These are phyloP conservation scores for Poecile atricapillus DNA, from an alignment of 2,113 vertebrate genomes.

Conservation along the genomic window DNA sequence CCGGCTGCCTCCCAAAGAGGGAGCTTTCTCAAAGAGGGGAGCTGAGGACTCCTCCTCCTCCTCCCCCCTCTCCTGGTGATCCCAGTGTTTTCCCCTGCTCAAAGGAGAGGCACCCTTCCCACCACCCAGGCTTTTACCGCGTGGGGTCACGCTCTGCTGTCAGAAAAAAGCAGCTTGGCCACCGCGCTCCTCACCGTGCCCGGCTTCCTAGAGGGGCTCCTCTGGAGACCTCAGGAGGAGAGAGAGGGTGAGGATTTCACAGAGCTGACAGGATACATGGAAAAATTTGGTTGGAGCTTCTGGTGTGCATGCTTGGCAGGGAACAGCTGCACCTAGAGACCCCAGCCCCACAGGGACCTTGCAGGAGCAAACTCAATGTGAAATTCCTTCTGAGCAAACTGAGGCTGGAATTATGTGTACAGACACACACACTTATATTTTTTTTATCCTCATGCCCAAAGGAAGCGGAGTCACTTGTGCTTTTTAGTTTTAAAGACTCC, in stretches of 20 bases:
- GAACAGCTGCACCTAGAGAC: not conserved
- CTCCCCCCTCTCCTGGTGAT: not conserved
- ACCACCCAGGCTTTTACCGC: fast-evolving
- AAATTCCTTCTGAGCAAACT: not conserved
- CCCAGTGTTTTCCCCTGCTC: not conserved
- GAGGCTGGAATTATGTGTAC: not conserved
- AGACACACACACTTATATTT: not conserved
- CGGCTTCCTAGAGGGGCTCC: not conserved
- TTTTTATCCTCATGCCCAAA: not conserved
- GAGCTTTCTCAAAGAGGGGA: not conserved
- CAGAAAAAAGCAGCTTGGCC: not conserved
- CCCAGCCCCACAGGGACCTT: not conserved
- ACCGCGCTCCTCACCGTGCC: fast-evolving
- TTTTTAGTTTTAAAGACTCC: conserved; percentile 32
- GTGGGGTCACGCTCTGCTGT: not conserved
- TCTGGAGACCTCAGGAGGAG: not conserved
- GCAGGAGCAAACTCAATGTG: not conserved
- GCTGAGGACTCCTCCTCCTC: conserved; percentile 26
- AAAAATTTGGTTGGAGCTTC: not conserved
- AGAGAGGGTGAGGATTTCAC: not conserved
- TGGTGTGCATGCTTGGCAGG: not conserved
- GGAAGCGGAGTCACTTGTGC: not conserved
- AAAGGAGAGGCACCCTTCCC: not conserved
- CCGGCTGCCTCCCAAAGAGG: conserved; percentile 15
- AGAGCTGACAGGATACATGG: not conserved